These are phyloP conservation scores for Euspilapteryx auroguttella DNA, from an alignment of 2,888 invertebrate genomes.

Conservation along the genomic window DNA sequence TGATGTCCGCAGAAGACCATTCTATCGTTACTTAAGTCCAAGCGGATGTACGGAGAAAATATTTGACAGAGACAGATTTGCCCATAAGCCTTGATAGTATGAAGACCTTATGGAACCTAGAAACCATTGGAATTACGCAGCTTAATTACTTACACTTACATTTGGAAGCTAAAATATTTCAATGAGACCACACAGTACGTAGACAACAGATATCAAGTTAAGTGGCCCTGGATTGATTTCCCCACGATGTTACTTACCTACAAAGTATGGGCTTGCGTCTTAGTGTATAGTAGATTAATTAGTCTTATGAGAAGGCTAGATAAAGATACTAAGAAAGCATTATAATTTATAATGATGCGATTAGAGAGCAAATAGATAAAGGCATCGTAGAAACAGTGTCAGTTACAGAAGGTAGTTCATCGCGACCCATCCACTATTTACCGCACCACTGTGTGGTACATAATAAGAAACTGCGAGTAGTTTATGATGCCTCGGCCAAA, in stretches of 20 bases:
- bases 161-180: constrained; percentile 1
- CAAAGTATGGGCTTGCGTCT: background rate
- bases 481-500: constrained; percentile 11
- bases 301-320: constrained; percentile 2
- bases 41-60: background rate
- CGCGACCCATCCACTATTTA: background rate
- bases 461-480: constrained; percentile 5
- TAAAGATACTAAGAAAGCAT: background rate
- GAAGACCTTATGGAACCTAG: constrained; percentile 1
- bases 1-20: background rate
- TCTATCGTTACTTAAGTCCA: constrained; percentile 1
- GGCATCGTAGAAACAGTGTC: background rate
- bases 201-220: no score
- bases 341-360: background rate
- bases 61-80: background rate
- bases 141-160: background rate
- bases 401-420: accelerated
- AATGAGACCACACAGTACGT: background rate
- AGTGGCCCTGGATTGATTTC: background rate
- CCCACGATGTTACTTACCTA: background rate
- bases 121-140: constrained; percentile 1
- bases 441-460: background rate
- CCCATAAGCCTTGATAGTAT: background rate
- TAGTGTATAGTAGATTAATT: background rate
- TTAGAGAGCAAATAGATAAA: background rate